Conservation (phyloP, 1,140 invertebrate species). For the Monomorium pharaonis region DNA sequence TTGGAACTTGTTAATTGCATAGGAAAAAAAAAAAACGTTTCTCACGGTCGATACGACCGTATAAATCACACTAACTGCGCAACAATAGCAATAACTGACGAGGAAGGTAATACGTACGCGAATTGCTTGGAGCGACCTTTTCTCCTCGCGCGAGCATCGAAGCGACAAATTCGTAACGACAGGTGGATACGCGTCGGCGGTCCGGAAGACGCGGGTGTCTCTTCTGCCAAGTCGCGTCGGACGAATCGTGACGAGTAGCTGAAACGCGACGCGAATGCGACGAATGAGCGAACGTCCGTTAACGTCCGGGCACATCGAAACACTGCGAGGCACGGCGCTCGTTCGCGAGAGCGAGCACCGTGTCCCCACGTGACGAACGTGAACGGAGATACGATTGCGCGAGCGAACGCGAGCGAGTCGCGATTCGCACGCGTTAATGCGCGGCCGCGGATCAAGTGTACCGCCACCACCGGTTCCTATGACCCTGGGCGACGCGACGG, state of each 20-base stretch:
- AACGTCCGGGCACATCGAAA: neutral
- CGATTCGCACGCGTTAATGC: conserved; percentile 18
- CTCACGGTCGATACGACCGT: neutral
- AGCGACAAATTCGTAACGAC: neutral
- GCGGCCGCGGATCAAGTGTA: neutral
- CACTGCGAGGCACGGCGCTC: conserved; percentile 18
- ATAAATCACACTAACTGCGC: neutral
- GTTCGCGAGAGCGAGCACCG: neutral
- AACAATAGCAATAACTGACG: neutral
- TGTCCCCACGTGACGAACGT: conserved; percentile 12
- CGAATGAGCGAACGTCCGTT: neutral
- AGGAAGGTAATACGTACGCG: conserved; percentile 35
- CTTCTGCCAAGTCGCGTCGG: neutral
- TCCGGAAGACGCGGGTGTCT: neutral
- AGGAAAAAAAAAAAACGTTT: neutral
- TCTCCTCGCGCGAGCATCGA: conserved; percentile 23
- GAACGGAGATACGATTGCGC: neutral
- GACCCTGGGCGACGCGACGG: neutral
- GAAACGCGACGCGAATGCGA: neutral
- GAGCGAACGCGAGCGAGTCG: neutral
- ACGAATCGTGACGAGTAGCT: neutral
- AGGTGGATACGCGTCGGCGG: neutral
- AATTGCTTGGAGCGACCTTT: neutral
- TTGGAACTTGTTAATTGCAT: neutral
- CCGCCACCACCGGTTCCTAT: conserved; percentile 32